These are phyloP conservation scores for Notechis scutatus DNA, from an alignment of 2,113 vertebrate species.

Conservation along the genomic window DNA sequence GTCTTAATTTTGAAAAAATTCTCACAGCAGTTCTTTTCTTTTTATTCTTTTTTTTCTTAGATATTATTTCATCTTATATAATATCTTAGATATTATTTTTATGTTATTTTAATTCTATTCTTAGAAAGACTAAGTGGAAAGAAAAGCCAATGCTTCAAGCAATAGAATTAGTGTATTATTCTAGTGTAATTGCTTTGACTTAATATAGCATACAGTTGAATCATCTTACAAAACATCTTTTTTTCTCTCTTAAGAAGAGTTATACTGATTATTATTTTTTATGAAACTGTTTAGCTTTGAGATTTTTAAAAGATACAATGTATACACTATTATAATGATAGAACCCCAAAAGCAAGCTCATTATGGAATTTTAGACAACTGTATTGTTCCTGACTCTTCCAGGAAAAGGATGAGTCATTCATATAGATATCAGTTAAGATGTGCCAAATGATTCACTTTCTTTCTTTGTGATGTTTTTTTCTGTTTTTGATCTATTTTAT, in stretches of 20 bases:
- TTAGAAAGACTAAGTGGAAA: background rate
- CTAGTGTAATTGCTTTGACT: background rate
- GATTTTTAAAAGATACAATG: background rate
- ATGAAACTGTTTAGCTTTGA: background rate
- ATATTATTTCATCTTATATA: background rate
- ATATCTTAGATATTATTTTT: background rate
- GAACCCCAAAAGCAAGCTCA: background rate
- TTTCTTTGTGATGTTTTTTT: slow-evolving; percentile 32
- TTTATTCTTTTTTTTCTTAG: background rate
- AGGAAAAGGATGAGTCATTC: background rate
- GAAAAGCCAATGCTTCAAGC: slow-evolving; percentile 1
- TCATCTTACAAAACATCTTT: background rate
- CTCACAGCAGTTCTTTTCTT: background rate
- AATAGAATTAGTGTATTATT: background rate
- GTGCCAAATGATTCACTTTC: background rate
- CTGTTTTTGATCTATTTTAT: slow-evolving; percentile 36
- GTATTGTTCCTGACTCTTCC: background rate
- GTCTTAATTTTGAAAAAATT: background rate
- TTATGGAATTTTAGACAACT: background rate
- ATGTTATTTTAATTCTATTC: background rate
- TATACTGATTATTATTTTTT: background rate
- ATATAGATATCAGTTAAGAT: background rate
- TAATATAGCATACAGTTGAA: slow-evolving; percentile 10
- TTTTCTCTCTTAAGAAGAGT: background rate
- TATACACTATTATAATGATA: background rate